Percentiles rank a stretch among this genome's conserved stretches.
Conservation (phyloP, 2,888 invertebrate species). For the Latrodectus hesperus region DNA sequence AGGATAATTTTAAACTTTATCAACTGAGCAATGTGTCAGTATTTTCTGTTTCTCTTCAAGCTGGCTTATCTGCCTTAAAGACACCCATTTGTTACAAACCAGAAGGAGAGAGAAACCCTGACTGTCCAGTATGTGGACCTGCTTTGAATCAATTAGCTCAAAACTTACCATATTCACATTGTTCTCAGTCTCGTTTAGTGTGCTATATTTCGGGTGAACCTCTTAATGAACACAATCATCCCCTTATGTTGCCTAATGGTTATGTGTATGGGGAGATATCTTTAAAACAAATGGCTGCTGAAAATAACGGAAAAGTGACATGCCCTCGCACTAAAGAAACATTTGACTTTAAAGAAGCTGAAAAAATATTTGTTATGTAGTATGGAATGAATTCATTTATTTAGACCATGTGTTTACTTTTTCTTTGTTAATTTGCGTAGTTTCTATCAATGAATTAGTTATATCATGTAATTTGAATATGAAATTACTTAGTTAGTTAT, state of each 20-base stretch:
- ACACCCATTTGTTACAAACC: constrained; percentile 80
- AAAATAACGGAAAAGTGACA: constrained; percentile 91
- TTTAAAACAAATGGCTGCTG: constrained; percentile 89
- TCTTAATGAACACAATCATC: constrained; percentile 97
- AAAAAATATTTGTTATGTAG: constrained; percentile 98
- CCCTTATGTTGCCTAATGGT: constrained; percentile 99
- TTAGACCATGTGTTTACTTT: background rate
- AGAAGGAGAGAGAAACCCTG: constrained; percentile 81
- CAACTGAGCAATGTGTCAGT: constrained; percentile 93
- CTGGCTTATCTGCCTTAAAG: constrained; percentile 95
- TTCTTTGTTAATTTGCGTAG: background rate
- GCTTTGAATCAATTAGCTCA: constrained; percentile 90
- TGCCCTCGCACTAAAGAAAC: constrained; percentile 96
- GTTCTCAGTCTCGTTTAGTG: constrained; percentile 94
- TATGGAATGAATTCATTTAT: background rate
- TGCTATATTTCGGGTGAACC: constrained; percentile 92
- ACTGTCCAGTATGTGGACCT: constrained; percentile 94
- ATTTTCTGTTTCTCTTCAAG: constrained; percentile 92
- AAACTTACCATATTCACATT: constrained; percentile 91
- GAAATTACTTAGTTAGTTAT: too few relatives aligned
- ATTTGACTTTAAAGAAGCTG: constrained; percentile 91
- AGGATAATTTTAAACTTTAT: constrained; percentile 94
- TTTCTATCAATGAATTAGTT: too few relatives aligned
- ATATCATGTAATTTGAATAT: too few relatives aligned
- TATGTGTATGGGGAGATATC: constrained; percentile 97